Evolutionary conservation across 2,113 vertebrate species (phyloP).

Genomic region (Zosterops japonicus): DNA sequence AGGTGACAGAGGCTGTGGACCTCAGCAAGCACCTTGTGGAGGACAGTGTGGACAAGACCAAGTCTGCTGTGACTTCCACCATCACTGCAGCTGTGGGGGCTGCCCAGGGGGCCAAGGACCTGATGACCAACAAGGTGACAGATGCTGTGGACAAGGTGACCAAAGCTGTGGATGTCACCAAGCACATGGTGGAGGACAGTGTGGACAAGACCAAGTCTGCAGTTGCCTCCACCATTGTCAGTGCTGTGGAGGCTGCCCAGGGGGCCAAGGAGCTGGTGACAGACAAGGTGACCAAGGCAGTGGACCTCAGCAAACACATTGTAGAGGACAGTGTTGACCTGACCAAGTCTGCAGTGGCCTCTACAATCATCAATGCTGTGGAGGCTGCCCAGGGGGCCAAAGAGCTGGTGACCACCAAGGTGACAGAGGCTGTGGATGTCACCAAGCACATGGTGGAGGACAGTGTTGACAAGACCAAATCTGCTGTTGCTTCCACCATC

Average conservation of each 20-base stretch:
- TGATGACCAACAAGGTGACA: slow-evolving; percentile 54
- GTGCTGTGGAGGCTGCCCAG: slow-evolving; percentile 45
- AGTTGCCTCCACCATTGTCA: slow-evolving; percentile 69
- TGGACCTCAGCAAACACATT: slow-evolving; percentile 62
- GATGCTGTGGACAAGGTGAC: slow-evolving; percentile 1
- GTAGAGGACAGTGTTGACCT: slow-evolving; percentile 75
- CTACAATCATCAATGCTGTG: neutral
- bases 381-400: slow-evolving; percentile 5
- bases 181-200: slow-evolving; percentile 77
- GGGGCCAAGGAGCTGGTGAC: slow-evolving; percentile 35
- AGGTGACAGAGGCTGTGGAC: slow-evolving; percentile 60
- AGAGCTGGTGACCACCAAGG: slow-evolving; percentile 50
- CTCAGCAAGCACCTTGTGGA: slow-evolving; percentile 69
- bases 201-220: slow-evolving; percentile 81
- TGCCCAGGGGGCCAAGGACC: neutral
- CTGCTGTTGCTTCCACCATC: slow-evolving; percentile 78
- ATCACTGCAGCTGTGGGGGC: slow-evolving; percentile 70
- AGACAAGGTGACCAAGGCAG: slow-evolving; percentile 46
- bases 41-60: slow-evolving; percentile 80
- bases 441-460: slow-evolving; percentile 77
- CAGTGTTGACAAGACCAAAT: slow-evolving; percentile 79
- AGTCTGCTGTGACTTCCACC: slow-evolving; percentile 76
- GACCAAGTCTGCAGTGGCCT: slow-evolving; percentile 68
- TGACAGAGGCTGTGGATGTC: slow-evolving; percentile 61
- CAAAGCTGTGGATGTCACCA: slow-evolving; percentile 43